Conservation (phyloP, 2,888 invertebrate species). For the Eristalis arbustorum region DNA sequence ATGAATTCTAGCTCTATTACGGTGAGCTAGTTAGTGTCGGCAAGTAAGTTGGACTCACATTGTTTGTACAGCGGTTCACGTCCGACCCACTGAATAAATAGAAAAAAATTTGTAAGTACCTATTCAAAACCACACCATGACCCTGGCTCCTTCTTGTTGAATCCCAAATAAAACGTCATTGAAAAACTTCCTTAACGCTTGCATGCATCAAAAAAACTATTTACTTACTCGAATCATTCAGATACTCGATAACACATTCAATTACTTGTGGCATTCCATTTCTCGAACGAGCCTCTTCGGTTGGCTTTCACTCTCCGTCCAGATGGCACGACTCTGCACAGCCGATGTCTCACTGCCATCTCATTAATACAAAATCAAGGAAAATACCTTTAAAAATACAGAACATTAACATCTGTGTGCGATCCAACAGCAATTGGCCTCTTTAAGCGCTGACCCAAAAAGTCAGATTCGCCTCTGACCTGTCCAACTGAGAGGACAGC, state of each 20-base stretch:
- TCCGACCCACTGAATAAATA: no score
- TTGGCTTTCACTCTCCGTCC: neutral
- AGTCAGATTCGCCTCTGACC: slow-evolving; percentile 40
- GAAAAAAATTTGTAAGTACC: no score
- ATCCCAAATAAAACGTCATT: no score
- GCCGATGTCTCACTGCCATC: neutral
- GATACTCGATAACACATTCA: neutral
- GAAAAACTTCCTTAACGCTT: no score
- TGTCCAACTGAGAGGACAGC: slow-evolving; percentile 40
- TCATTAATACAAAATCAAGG: slow-evolving; percentile 55
- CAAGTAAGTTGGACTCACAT: no score
- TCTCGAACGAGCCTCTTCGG: neutral
- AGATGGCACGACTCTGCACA: neutral
- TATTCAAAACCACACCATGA: no score
- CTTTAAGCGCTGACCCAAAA: slow-evolving; percentile 59
- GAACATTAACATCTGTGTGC: slow-evolving; percentile 22
- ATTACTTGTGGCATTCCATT: neutral
- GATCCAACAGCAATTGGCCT: neutral
- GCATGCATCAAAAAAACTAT: no score
- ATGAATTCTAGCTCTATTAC: no score
- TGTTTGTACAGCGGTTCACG: no score
- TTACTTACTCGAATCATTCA: no score
- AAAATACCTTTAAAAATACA: slow-evolving; percentile 12
- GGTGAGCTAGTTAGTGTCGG: no score
- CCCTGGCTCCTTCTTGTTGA: no score